Evolutionary conservation across 2,113 vertebrate genomes (phyloP).

Genomic region (Pituophis catenifer): DNA sequence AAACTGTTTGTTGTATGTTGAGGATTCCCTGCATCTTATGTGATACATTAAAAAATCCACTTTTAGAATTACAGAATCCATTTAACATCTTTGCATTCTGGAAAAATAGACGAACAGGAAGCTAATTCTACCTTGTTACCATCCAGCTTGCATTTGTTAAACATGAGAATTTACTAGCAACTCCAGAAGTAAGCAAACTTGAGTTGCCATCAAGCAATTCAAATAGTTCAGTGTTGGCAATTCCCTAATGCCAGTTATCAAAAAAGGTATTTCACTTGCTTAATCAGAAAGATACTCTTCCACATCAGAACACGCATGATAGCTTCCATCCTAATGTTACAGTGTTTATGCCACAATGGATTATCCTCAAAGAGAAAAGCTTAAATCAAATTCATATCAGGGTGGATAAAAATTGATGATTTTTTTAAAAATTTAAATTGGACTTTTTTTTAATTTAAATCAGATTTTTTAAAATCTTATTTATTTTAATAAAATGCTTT

Average conservation of each 20-base stretch:
- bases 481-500: too few species aligned
- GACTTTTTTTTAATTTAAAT: too few species aligned
- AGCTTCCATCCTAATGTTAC: not conserved
- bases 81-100: not conserved
- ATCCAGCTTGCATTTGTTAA: not conserved
- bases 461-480: too few species aligned
- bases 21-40: not conserved
- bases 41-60: not conserved
- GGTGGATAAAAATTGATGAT: too few species aligned
- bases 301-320: not conserved
- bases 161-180: not conserved
- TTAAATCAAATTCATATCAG: not conserved
- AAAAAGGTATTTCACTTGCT: not conserved
- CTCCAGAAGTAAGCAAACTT: not conserved
- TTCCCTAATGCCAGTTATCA: not conserved
- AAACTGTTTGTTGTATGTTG: too few species aligned
- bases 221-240: not conserved
- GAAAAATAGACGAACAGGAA: not conserved
- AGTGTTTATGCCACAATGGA: not conserved
- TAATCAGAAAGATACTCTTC: not conserved
- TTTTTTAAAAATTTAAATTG: too few species aligned
- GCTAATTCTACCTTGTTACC: not conserved
- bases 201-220: not conserved
- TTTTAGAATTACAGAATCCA: not conserved
- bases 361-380: not conserved